A percentile compares a stretch with the other conserved stretches of the same genome.
These are phyloP conservation scores for Alethe castanea DNA, from an alignment of 2,113 vertebrate species.

Conservation along the genomic window DNA sequence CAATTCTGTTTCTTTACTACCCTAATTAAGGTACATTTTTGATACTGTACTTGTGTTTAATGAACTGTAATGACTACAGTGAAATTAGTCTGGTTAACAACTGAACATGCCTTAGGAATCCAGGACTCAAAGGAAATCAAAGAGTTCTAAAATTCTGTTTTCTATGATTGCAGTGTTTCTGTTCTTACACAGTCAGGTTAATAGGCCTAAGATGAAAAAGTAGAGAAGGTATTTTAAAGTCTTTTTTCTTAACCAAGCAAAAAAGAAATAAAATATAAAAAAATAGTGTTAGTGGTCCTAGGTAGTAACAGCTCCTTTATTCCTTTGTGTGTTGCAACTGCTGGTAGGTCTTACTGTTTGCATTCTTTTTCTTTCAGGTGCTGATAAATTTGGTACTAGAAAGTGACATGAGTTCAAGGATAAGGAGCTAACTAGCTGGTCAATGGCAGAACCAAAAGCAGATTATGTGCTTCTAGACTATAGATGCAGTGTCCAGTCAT, in stretches of 20 bases:
- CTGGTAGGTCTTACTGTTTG: neutral
- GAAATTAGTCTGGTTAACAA: neutral
- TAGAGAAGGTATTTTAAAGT: neutral
- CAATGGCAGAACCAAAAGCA: neutral
- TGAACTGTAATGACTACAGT: neutral
- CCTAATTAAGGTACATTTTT: slow-evolving; percentile 11
- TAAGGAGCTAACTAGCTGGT: neutral
- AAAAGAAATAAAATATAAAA: neutral
- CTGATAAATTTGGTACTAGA: neutral
- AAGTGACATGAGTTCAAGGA: neutral
- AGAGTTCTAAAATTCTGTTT: neutral
- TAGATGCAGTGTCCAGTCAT: neutral
- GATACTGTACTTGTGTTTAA: neutral
- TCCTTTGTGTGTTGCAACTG: neutral
- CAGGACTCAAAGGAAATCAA: neutral
- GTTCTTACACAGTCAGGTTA: neutral
- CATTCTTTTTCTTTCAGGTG: neutral
- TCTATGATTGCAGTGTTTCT: neutral
- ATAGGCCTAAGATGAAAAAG: neutral
- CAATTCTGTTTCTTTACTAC: slow-evolving; percentile 5
- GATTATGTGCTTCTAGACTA: neutral
- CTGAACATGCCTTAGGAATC: neutral
- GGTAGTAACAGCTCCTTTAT: neutral
- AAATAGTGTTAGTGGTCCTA: neutral
- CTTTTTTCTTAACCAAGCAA: neutral